Conservation (phyloP, 2,113 vertebrate genomes). For the Lagenorhynchus albirostris region DNA sequence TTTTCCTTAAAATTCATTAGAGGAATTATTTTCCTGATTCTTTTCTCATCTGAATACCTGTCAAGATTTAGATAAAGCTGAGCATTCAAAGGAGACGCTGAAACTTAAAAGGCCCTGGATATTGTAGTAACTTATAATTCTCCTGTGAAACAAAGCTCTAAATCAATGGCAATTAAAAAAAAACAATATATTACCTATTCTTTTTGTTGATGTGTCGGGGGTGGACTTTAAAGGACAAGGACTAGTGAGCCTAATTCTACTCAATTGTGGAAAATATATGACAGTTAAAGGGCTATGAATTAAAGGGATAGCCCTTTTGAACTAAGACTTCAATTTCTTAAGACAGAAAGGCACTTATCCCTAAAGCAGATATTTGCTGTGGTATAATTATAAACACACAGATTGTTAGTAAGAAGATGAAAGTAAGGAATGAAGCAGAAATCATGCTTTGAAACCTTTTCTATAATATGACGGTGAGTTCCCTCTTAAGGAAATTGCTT, state of each 20-base stretch:
- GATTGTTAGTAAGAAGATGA: background rate
- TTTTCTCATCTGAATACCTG: background rate
- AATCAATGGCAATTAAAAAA: background rate
- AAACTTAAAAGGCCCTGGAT: background rate
- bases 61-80: background rate
- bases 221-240: conserved; percentile 41
- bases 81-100: background rate
- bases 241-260: background rate
- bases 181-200: background rate
- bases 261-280: conserved; percentile 12
- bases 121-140: background rate
- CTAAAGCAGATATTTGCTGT: background rate
- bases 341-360: background rate
- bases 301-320: background rate
- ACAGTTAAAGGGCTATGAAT: conserved; percentile 21
- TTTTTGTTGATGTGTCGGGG: background rate
- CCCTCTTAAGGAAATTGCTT: background rate
- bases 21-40: background rate
- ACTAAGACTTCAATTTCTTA: background rate
- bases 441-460: background rate
- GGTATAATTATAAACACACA: background rate
- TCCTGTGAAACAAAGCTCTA: conserved; percentile 20
- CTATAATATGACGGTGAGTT: background rate
- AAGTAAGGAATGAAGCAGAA: conserved; percentile 25
- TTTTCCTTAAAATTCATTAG: background rate